Base-by-base conservation (phyloP, 2,888 invertebrate genomes). In the Drosophila anomalata region DNA sequence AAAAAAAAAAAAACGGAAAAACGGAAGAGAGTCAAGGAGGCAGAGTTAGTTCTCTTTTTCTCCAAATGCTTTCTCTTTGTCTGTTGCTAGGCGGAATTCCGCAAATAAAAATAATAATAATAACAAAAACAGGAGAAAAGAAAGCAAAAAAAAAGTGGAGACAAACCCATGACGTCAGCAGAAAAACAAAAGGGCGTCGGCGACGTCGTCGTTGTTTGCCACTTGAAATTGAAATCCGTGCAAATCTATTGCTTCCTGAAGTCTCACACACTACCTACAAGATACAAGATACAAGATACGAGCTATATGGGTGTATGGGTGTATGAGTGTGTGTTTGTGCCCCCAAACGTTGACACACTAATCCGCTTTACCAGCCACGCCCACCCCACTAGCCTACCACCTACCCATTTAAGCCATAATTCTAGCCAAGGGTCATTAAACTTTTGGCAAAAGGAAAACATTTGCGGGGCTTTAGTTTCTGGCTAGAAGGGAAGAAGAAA, bases 171-270 rank as follows among this genome's bases (percentile, higher is more conserved):
- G 22, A n/a, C 33, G 51, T 29, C 51, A 22, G 12, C 17, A 22
- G 31, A 61, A 41, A 33, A 41, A 22, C 50, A 70, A 56, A 72
- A 58, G 48, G 52, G 70, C 65, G 39, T 44, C 58, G 53, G 31
- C 54, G 65, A 44, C 54, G 63, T 36, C 39, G 60, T 14, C 36
- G 22, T 24, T 20, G 26, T 12, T 17, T 44, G 61, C 46, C 68
- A 67, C 65, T 72, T 72, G 65, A 70, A 72, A 72, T 63, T 56
- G 55, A 63, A 70, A 70, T 68, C 75, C 57, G 73, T 67, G 77
- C 70, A 84, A 84, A 87, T 85, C 79, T 87, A 79, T 78, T 85
- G 79, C 84, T 84, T 84, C 88, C 88, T 86, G 88, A 88, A 84
- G 78, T 88, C 73, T 75, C 86, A 82, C 85, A 88, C 72, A 60